Percentiles rank a stretch among this genome's conserved stretches.
Conservation (phyloP, 2,797 vertebrate species). For the Nyctibius grandis region DNA sequence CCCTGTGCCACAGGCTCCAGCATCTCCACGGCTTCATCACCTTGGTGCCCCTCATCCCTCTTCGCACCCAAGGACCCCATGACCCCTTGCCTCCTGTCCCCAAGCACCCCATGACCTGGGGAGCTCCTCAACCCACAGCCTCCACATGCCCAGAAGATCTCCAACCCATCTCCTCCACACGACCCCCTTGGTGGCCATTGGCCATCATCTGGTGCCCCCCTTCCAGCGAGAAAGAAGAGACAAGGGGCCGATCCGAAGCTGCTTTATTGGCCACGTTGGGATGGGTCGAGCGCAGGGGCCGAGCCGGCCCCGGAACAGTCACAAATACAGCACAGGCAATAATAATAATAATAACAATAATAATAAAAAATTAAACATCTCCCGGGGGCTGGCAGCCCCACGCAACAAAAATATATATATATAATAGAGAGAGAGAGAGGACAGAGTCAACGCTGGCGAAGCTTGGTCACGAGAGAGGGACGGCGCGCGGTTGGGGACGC, state of each 20-base stretch:
- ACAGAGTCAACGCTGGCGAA: not conserved
- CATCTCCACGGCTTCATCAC: not conserved
- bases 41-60: not conserved
- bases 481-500: not conserved
- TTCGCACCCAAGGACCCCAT: not conserved
- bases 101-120: not conserved
- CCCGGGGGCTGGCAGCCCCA: not conserved
- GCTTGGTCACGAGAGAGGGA: not conserved
- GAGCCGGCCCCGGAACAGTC: not conserved
- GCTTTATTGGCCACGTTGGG: conserved; percentile 6
- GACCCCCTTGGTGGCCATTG: too few relatives aligned
- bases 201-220: not conserved
- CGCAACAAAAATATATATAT: not conserved
- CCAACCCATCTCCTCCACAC: not conserved
- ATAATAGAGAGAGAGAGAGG: not conserved
- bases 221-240: not conserved
- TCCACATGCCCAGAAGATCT: too few relatives aligned
- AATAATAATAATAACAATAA: not conserved
- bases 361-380: conserved; percentile 25
- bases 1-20: not conserved
- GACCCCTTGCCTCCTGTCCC: too few relatives aligned
- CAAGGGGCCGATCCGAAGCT: not conserved
- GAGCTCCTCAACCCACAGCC: not conserved
- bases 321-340: not conserved
- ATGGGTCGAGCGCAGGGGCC: not conserved